A percentile compares a stretch with the other conserved stretches of the same genome.
phyloP scores from a whole-genome alignment of 2,888 invertebrate species.

The Mylabris sibirica region DNA sequence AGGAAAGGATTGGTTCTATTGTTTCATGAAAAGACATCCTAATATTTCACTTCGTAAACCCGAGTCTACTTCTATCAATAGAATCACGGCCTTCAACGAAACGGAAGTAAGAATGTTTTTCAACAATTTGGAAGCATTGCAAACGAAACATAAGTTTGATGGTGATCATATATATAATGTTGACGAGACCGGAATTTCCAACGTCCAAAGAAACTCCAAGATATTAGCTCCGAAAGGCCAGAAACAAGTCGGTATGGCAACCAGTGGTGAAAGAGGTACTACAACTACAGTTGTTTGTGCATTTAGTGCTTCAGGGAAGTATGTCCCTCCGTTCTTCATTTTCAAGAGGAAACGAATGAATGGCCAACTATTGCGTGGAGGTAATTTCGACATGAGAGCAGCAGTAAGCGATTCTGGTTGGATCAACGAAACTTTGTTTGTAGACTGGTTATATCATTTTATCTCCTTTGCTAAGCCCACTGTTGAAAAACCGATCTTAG shows the following conservation, averaged over 20 bases:
- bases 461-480: neutral
- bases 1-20: constrained; percentile 34
- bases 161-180: constrained; percentile 38
- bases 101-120: constrained; percentile 37
- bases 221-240: neutral
- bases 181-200: constrained; percentile 45
- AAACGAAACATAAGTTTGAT: constrained; percentile 31
- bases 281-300: neutral
- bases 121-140: constrained; percentile 28
- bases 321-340: neutral
- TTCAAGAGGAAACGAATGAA: neutral
- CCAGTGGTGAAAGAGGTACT: neutral
- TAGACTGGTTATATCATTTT: neutral
- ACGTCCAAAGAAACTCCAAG: constrained; percentile 41
- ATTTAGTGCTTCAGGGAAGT: neutral
- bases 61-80: constrained; percentile 35
- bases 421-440: neutral
- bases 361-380: neutral
- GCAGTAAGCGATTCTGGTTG: neutral
- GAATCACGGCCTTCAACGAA: constrained; percentile 40
- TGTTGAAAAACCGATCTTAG: neutral
- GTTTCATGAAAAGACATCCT: constrained; percentile 30
- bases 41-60: constrained; percentile 35
- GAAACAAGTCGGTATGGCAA: neutral
- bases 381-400: neutral